Evolutionary conservation across 2,797 vertebrate species (phyloP).

Genomic region (Acanthis flammea): DNA sequence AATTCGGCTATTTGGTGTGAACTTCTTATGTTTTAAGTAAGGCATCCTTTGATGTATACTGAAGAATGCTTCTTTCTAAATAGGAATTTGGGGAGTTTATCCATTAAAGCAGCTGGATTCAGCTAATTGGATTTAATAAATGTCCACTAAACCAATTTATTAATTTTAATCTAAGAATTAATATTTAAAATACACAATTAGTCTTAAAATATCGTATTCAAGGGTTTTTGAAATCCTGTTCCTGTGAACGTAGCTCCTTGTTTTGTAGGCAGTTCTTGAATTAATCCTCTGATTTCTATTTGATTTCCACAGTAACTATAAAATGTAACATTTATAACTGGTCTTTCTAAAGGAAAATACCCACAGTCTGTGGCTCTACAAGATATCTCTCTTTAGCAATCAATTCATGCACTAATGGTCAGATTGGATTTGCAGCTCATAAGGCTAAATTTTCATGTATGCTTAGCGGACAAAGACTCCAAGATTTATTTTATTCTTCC

Average conservation of each 20-base stretch:
- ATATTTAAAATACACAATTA: background rate
- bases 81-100: background rate
- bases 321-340: background rate
- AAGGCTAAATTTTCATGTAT: background rate
- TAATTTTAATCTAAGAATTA: background rate
- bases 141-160: background rate
- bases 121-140: background rate
- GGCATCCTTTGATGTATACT: constrained; percentile 3
- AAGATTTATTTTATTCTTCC: background rate
- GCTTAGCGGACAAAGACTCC: background rate
- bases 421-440: background rate
- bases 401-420: background rate
- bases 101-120: background rate
- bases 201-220: background rate
- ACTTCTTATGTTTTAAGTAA: background rate
- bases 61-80: background rate
- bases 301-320: background rate
- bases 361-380: background rate
- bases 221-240: background rate
- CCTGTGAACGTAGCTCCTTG: background rate
- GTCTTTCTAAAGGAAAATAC: background rate
- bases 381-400: background rate
- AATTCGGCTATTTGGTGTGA: background rate
- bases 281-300: background rate
- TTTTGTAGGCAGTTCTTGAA: background rate